A percentile compares a stretch with the other conserved stretches of the same genome.
Conservation (phyloP, 2,797 vertebrate genomes). For the Psittacula echo region DNA sequence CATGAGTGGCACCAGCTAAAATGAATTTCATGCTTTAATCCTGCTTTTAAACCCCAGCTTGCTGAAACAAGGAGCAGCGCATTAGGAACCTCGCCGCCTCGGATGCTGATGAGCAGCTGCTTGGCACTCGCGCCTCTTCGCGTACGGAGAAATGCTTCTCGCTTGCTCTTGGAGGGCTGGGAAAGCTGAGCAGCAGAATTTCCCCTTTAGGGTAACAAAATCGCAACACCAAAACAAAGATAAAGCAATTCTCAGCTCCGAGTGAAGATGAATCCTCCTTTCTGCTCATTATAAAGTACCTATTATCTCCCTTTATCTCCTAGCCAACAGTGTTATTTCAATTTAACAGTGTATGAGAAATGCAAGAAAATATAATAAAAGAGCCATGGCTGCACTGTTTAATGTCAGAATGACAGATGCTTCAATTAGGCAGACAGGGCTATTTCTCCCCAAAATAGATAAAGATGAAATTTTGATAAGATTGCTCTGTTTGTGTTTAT, state of each 20-base stretch:
- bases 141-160: neutral
- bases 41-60: neutral
- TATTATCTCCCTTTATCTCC: slow-evolving; percentile 73
- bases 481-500: slow-evolving; percentile 68
- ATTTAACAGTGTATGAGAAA: slow-evolving; percentile 70
- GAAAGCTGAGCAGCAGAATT: neutral
- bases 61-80: neutral
- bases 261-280: slow-evolving; percentile 43
- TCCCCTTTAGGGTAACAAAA: slow-evolving; percentile 41
- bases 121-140: accelerated
- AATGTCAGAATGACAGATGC: slow-evolving; percentile 81
- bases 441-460: slow-evolving; percentile 79
- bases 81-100: accelerated
- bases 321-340: slow-evolving; percentile 70
- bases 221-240: neutral
- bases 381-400: slow-evolving; percentile 71
- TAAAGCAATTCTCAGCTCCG: slow-evolving; percentile 33
- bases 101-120: neutral
- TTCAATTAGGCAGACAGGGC: slow-evolving; percentile 80
- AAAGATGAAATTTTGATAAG: slow-evolving; percentile 83
- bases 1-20: neutral
- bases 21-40: neutral
- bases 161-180: neutral
- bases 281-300: slow-evolving; percentile 69
- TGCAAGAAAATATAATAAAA: slow-evolving; percentile 68